Evolutionary conservation across 1,140 invertebrate species (phyloP).

Genomic region (Drosophila pallidifrons): DNA sequence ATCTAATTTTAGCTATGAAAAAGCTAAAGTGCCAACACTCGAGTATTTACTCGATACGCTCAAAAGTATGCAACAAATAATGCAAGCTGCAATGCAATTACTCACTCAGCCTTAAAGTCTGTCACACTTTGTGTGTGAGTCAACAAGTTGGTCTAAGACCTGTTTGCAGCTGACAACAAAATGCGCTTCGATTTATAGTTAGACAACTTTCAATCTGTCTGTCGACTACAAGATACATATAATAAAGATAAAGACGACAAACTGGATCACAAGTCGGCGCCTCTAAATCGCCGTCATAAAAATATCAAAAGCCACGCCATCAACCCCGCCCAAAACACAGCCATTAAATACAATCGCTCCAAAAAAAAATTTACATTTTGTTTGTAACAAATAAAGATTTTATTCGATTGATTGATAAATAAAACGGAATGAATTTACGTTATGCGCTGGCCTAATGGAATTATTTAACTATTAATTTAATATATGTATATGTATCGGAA

Average conservation of each 20-base stretch:
- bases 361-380: conserved; percentile 38
- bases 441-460: not conserved
- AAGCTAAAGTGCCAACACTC: not conserved
- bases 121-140: conserved; percentile 7
- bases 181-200: conserved; percentile 40
- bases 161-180: conserved; percentile 50
- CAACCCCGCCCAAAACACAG: not conserved
- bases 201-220: conserved; percentile 46
- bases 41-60: not conserved
- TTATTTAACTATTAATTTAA: not conserved
- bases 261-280: conserved; percentile 56
- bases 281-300: conserved; percentile 52
- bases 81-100: conserved; percentile 12
- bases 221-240: conserved; percentile 9
- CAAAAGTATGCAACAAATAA: conserved; percentile 47
- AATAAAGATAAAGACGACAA: conserved; percentile 46
- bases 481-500: not conserved
- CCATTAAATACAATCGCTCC: conserved; percentile 8
- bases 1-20: conserved; percentile 22
- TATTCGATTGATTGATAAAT: conserved; percentile 63
- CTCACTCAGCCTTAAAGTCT: conserved; percentile 18
- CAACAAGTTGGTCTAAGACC: conserved; percentile 27
- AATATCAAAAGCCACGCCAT: conserved; percentile 51
- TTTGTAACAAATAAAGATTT: conserved; percentile 51
- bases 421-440: conserved; percentile 46